A percentile compares a stretch with the other conserved stretches of the same genome.
Evolutionary conservation across 2,113 vertebrate genomes (phyloP).

Genomic region (Notothenia rossii): DNA sequence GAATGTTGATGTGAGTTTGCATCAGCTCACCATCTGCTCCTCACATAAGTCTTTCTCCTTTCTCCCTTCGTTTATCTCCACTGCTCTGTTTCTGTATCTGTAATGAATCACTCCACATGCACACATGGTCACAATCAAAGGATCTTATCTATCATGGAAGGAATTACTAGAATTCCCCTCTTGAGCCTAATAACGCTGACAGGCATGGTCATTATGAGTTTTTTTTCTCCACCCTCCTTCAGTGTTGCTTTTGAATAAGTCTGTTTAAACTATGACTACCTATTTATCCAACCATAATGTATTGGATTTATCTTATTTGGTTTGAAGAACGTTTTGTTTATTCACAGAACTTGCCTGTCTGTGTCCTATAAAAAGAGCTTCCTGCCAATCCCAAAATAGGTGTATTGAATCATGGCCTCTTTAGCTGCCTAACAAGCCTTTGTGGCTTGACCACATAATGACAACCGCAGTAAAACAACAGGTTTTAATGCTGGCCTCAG

Average conservation of each 20-base stretch:
- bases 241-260: background rate
- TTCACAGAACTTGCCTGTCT: background rate
- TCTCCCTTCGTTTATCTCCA: slow-evolving; percentile 20
- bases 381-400: background rate
- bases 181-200: background rate
- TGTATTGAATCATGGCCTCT: background rate
- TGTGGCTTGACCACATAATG: background rate
- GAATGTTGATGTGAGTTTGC: slow-evolving; percentile 50
- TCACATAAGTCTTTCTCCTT: slow-evolving; percentile 38
- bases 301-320: background rate
- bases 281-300: background rate
- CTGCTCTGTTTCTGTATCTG: slow-evolving; percentile 33
- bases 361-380: background rate
- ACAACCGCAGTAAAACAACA: background rate
- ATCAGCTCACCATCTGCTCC: slow-evolving; percentile 66
- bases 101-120: slow-evolving; percentile 49
- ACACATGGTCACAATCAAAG: slow-evolving; percentile 49
- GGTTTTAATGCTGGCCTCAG: background rate
- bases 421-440: background rate
- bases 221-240: slow-evolving; percentile 9
- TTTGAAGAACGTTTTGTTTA: background rate
- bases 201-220: slow-evolving; percentile 7
- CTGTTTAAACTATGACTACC: background rate
- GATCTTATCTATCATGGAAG: slow-evolving; percentile 38
- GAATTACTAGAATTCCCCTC: slow-evolving; percentile 4